Percentiles rank a stretch among this genome's conserved stretches.
phyloP scores from a whole-genome alignment of 2,113 vertebrate species.

The Podiceps cristatus region DNA sequence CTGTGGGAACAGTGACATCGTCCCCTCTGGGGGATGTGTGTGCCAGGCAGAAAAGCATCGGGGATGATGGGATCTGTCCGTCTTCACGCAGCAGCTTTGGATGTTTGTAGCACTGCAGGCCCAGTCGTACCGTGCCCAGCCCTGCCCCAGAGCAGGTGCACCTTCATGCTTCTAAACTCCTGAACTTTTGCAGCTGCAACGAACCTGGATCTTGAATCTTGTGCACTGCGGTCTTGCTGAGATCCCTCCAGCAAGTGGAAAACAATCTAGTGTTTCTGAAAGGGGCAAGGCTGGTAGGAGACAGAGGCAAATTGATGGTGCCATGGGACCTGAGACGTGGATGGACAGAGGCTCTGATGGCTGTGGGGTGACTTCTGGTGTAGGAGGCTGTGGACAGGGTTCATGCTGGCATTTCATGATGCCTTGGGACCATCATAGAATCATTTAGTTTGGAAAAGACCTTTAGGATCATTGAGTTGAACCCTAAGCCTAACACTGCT shows the following conservation, averaged over 20 bases:
- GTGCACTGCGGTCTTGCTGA: neutral
- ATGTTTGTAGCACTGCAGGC: neutral
- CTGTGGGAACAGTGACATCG: neutral
- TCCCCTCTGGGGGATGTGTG: neutral
- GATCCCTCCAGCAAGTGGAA: fast-evolving
- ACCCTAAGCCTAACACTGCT: too few species aligned
- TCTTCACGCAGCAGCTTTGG: neutral
- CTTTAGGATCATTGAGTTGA: too few species aligned
- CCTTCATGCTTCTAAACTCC: neutral
- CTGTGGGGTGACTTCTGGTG: too few species aligned
- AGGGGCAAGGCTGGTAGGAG: neutral
- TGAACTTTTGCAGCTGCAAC: neutral
- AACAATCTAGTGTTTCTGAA: neutral
- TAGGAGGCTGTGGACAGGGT: fast-evolving
- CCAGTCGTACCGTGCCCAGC: neutral
- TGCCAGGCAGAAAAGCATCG: neutral
- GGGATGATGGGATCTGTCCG: neutral
- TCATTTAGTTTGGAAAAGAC: too few species aligned
- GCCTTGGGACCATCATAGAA: neutral
- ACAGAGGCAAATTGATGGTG: fast-evolving
- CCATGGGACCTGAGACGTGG: fast-evolving
- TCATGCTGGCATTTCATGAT: fast-evolving
- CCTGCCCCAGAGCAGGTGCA: neutral
- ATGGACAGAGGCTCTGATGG: neutral
- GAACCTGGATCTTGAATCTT: neutral